A percentile compares a stretch with the other conserved stretches of the same genome.
Conservation (phyloP, 2,888 invertebrate genomes). For the Xestia ashworthii region DNA sequence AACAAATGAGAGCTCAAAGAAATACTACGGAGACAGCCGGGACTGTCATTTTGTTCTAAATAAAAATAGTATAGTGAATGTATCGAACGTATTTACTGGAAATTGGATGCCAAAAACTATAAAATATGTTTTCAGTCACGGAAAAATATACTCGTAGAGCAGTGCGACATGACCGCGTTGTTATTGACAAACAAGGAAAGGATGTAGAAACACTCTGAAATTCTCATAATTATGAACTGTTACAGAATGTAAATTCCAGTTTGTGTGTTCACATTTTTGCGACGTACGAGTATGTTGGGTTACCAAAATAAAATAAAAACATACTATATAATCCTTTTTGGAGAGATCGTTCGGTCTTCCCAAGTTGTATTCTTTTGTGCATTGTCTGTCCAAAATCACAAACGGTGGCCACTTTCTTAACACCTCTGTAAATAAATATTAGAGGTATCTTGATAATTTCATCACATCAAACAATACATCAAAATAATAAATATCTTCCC, state of each 20-base stretch:
- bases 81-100: no score
- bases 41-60: no score
- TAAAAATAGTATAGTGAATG: no score
- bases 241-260: not conserved
- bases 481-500: not conserved
- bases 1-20: no score
- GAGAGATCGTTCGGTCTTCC: slow-evolving; percentile 77
- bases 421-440: slow-evolving; percentile 74
- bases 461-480: not conserved
- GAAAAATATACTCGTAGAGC: no score
- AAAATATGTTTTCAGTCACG: no score
- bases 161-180: no score
- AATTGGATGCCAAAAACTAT: no score
- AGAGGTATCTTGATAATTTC: not conserved
- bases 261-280: not conserved
- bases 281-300: not conserved
- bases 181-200: no score
- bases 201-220: not conserved
- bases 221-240: not conserved
- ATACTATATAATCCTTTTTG: slow-evolving; percentile 76
- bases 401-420: slow-evolving; percentile 87
- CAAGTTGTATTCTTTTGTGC: slow-evolving; percentile 86
- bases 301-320: not conserved
- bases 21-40: no score
- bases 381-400: slow-evolving; percentile 83